Evolutionary conservation across 2,797 vertebrate species (phyloP).

Genomic region (Karalla daura): DNA sequence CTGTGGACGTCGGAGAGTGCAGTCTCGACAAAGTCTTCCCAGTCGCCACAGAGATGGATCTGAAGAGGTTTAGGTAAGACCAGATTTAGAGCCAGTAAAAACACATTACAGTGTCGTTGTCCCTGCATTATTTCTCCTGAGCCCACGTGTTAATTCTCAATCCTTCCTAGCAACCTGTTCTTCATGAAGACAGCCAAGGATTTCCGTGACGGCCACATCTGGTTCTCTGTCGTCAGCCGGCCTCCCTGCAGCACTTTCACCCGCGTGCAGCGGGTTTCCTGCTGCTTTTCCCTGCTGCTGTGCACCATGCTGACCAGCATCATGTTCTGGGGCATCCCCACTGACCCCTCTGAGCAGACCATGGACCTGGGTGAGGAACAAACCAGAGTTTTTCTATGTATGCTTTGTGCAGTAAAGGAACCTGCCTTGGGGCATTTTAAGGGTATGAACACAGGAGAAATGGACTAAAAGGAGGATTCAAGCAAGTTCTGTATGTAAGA

Average conservation of each 20-base stretch:
- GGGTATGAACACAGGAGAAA: no score
- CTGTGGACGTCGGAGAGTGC: constrained; percentile 91
- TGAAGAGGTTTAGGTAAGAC: constrained; percentile 92
- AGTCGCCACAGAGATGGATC: constrained; percentile 91
- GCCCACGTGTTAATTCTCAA: neutral
- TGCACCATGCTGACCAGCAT: constrained; percentile 98
- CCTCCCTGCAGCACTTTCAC: constrained; percentile 92
- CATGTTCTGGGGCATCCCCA: constrained; percentile 97
- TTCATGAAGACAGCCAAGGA: constrained; percentile 93
- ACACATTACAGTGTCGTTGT: neutral
- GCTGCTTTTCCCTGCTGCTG: constrained; percentile 94
- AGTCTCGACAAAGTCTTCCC: constrained; percentile 91
- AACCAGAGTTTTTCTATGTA: no score
- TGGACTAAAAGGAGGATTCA: no score
- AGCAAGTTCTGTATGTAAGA: no score
- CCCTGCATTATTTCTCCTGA: neutral
- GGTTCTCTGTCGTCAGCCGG: constrained; percentile 93
- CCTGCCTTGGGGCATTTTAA: no score
- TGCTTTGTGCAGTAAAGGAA: no score
- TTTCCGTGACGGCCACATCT: constrained; percentile 93
- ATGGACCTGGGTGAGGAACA: constrained; percentile 91
- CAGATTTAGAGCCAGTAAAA: neutral
- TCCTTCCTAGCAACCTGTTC: constrained; percentile 88
- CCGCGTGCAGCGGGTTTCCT: constrained; percentile 92
- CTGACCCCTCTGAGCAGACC: constrained; percentile 93